phyloP scores from a whole-genome alignment of 2,888 invertebrate species.

The Hemithea aestivaria region DNA sequence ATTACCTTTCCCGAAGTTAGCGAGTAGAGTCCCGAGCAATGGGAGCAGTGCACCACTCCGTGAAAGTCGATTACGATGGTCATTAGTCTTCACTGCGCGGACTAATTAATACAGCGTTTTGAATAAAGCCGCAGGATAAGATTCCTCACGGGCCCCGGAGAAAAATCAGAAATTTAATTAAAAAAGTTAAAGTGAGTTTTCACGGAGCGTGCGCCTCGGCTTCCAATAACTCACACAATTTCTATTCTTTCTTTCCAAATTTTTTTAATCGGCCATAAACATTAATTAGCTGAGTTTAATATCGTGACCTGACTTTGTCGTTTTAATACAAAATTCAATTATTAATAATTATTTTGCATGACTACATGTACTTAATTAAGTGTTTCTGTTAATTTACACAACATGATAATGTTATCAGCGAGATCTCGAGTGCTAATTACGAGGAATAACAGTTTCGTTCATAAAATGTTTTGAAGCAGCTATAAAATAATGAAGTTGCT shows the following conservation, averaged over 20 bases:
- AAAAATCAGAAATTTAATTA: slow-evolving; percentile 77
- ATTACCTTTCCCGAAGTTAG: slow-evolving; percentile 32
- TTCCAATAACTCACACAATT: slow-evolving; percentile 66
- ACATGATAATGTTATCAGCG: too few species aligned
- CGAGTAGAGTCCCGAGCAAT: slow-evolving; percentile 8
- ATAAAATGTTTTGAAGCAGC: too few species aligned
- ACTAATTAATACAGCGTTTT: slow-evolving; percentile 75
- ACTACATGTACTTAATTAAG: too few species aligned
- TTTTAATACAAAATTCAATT: too few species aligned
- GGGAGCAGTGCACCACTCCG: slow-evolving; percentile 39
- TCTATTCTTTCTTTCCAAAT: slow-evolving; percentile 56
- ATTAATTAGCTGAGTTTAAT: slow-evolving; percentile 22
- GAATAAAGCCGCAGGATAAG: slow-evolving; percentile 63
- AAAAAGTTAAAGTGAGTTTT: slow-evolving; percentile 78
- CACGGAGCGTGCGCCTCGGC: slow-evolving; percentile 64
- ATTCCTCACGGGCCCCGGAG: slow-evolving; percentile 50
- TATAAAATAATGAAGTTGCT: too few species aligned
- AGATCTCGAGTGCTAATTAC: too few species aligned
- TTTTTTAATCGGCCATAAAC: slow-evolving; percentile 37
- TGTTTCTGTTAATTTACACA: too few species aligned
- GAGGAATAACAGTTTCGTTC: too few species aligned
- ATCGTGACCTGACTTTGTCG: slow-evolving; percentile 1
- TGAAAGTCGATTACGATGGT: slow-evolving; percentile 60
- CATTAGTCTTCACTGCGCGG: slow-evolving; percentile 60
- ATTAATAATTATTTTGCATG: too few species aligned